Conservation (phyloP, 1,140 invertebrate species). For the Nebria ingens region DNA sequence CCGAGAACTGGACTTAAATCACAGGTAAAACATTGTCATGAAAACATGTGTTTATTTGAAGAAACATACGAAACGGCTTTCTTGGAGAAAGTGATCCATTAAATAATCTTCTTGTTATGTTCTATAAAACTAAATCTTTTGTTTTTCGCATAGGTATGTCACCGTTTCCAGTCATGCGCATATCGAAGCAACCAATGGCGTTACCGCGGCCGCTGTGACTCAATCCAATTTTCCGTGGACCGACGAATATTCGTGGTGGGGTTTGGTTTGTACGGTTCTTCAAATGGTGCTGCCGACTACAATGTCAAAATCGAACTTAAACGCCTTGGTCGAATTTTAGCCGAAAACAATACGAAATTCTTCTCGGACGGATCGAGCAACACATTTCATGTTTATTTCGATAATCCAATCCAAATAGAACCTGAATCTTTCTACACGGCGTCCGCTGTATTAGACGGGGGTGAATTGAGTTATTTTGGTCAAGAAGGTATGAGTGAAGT, state of each 20-base stretch:
- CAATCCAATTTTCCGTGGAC: conserved; percentile 88
- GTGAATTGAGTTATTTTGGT: conserved; percentile 89
- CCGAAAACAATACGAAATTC: conserved; percentile 84
- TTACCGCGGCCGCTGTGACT: conserved; percentile 82
- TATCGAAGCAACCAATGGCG: conserved; percentile 94
- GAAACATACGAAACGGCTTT: too few relatives aligned
- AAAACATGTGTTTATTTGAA: too few relatives aligned
- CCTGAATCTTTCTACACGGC: conserved; percentile 86
- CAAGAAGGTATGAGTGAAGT: conserved; percentile 90
- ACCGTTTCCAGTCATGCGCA: conserved; percentile 90
- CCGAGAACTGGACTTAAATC: conserved; percentile 76
- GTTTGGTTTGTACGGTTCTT: conserved; percentile 85
- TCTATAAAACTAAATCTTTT: too few relatives aligned
- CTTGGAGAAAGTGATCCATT: not conserved
- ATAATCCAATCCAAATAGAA: conserved; percentile 85
- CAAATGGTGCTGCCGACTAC: conserved; percentile 83
- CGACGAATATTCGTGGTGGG: conserved; percentile 86
- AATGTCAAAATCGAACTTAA: conserved; percentile 85
- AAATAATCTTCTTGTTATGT: not conserved
- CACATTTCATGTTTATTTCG: conserved; percentile 88
- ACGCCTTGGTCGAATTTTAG: conserved; percentile 68
- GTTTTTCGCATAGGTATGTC: conserved; percentile 85
- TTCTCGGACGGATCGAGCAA: conserved; percentile 89
- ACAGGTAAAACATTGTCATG: too few relatives aligned
- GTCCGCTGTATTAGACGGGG: conserved; percentile 78